Evolutionary conservation across 2,113 vertebrate species (phyloP), one percentile per base, ranked within the genome.

Genomic region (Podilymbus podiceps): DNA sequence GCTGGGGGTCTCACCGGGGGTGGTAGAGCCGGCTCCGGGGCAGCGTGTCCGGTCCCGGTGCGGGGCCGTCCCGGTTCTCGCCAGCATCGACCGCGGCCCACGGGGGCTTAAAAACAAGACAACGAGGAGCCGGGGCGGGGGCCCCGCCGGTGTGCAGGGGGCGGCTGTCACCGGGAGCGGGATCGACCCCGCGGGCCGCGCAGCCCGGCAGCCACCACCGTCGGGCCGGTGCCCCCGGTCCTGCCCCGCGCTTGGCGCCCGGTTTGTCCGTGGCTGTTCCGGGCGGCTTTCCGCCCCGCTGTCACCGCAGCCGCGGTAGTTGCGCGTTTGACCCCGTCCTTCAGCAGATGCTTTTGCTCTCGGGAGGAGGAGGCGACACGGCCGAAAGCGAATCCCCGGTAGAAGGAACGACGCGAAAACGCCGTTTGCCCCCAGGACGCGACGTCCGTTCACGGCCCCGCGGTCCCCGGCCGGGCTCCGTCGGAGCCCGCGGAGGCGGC

Each of bases 91-190:
- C 19, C 18, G 19, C 24, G 1, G 84, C 96, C 97, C 97, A 98
- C 95, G 97, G 42, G 90, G 90, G 79, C 95, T 97, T 88, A 69
- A 88, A 96, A 95, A 85, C 9, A 23, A 52, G 53, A 9, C 25
- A 87, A 68, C 25, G 83, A 35, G 6, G 8, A 44, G 3, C 8
- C 1, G 28, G 11, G 24, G 2, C 8, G 5, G 38, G 98, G 66
- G 75, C 93, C 47, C 89, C 77, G 24, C 97, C 93, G 94, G 97
- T 98, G 94, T 89, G 96, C 76, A 94, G 95, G 89, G 94, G 84
- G 63, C 22, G 98, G 95, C 95, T 96, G 85, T 52, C 97, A 33
- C 87, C 95, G 22, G 90, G 89, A 66, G 75, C 30, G 17, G 15
- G 11, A 66, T 18, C 3, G 25, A 20, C 14, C 2, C 15, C 15